Conservation (phyloP, 2,797 vertebrate genomes). For the Taenioides sp. region DNA sequence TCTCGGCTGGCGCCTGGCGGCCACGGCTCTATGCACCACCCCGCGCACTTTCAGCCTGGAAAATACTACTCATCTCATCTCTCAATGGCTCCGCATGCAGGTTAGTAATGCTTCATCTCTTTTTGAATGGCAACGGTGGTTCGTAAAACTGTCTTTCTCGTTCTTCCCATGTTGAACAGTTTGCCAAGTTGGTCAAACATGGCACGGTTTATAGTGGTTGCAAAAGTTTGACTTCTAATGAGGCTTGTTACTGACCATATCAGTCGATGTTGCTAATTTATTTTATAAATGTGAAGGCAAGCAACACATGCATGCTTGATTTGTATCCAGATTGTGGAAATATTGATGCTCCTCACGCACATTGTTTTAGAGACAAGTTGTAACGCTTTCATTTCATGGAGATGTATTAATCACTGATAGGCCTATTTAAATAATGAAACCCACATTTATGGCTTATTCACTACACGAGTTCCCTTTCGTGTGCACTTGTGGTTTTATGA, state of each 20-base stretch:
- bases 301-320: background rate
- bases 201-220: background rate
- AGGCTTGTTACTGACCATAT: background rate
- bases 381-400: too few relatives aligned
- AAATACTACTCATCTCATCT: conserved; percentile 92
- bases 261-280: background rate
- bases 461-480: conserved; percentile 22
- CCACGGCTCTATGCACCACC: conserved; percentile 85
- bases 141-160: background rate
- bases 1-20: conserved; percentile 82
- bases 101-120: conserved; percentile 70
- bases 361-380: too few relatives aligned
- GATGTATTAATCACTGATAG: too few relatives aligned
- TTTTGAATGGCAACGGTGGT: conserved; percentile 15
- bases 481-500: conserved; percentile 8
- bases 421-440: too few relatives aligned
- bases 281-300: background rate
- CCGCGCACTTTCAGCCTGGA: conserved; percentile 88
- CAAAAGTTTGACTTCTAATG: background rate
- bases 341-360: background rate
- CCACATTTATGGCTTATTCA: background rate
- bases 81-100: conserved; percentile 93
- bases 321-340: background rate
- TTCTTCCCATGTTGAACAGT: conserved; percentile 10
- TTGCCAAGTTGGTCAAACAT: background rate